Evolutionary conservation across 2,888 invertebrate genomes (phyloP).

Genomic region (Spilosoma lubricipeda): DNA sequence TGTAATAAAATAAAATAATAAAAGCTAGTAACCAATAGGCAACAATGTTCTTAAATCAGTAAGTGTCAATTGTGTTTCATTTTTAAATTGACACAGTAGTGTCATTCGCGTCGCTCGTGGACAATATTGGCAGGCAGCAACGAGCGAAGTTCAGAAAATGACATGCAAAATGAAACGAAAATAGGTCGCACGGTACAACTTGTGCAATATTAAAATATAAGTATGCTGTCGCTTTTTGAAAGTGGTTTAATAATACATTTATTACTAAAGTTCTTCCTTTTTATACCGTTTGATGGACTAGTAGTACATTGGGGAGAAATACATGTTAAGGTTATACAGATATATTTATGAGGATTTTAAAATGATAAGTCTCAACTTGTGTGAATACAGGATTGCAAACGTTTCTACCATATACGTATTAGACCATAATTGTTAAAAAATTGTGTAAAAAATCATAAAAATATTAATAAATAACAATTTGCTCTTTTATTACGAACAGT

Average conservation of each 20-base stretch:
- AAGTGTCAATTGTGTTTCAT: not conserved
- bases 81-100: slow-evolving; percentile 17
- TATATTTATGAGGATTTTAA: too few relatives aligned
- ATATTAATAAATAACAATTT: not conserved
- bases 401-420: too few relatives aligned
- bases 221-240: not conserved
- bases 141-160: slow-evolving; percentile 19
- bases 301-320: not conserved
- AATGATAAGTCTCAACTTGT: too few relatives aligned
- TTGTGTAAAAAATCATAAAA: too few relatives aligned
- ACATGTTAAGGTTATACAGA: not conserved
- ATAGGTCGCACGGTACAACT: slow-evolving; percentile 13
- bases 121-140: slow-evolving; percentile 13
- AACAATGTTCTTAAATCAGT: slow-evolving; percentile 3
- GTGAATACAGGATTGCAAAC: too few relatives aligned
- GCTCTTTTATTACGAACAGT: not conserved
- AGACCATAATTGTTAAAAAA: too few relatives aligned
- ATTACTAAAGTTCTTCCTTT: not conserved
- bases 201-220: slow-evolving; percentile 8
- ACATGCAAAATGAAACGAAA: slow-evolving; percentile 15
- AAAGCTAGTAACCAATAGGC: too few relatives aligned
- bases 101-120: slow-evolving; percentile 14
- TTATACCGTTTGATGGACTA: not conserved
- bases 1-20: too few relatives aligned
- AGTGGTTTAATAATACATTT: not conserved